Evolutionary conservation across 2,888 invertebrate species (phyloP).

Genomic region (Sarcophaga carnaria): DNA sequence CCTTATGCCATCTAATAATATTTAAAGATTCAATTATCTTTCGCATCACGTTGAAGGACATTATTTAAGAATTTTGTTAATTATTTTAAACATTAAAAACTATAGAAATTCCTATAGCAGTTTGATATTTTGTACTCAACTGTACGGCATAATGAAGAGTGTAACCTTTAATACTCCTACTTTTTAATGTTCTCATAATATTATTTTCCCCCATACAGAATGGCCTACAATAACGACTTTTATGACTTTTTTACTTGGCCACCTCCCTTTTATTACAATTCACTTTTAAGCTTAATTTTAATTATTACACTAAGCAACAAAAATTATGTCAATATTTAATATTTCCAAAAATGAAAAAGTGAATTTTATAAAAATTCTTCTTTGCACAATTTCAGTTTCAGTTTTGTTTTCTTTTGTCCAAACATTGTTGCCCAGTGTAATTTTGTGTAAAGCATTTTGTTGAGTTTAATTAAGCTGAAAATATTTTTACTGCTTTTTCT

Average conservation of each 20-base stretch:
- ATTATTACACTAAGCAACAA: slow-evolving; percentile 39
- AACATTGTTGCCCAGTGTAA: slow-evolving; percentile 23
- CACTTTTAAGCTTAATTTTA: slow-evolving; percentile 2
- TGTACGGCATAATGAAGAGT: too few species aligned
- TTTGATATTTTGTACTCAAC: too few species aligned
- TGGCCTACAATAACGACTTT: slow-evolving; percentile 13
- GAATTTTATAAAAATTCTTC: too few species aligned
- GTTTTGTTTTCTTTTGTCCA: background rate
- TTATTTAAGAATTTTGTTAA: too few species aligned
- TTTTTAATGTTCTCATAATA: slow-evolving; percentile 31
- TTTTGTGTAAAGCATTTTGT: slow-evolving; percentile 58
- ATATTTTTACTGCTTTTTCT: slow-evolving; percentile 70
- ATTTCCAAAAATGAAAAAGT: too few species aligned
- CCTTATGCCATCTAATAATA: too few species aligned
- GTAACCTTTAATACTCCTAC: slow-evolving; percentile 6
- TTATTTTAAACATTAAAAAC: background rate
- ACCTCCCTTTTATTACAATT: background rate
- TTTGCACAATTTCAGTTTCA: background rate
- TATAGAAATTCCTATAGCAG: background rate
- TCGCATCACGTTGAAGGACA: too few species aligned
- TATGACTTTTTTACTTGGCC: background rate
- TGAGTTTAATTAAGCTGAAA: slow-evolving; percentile 79
- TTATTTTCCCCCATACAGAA: slow-evolving; percentile 27
- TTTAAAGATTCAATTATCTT: too few species aligned
- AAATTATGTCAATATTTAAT: background rate